Base-by-base conservation (phyloP, 2,888 invertebrate genomes). In the Drosophila peninsularis region DNA sequence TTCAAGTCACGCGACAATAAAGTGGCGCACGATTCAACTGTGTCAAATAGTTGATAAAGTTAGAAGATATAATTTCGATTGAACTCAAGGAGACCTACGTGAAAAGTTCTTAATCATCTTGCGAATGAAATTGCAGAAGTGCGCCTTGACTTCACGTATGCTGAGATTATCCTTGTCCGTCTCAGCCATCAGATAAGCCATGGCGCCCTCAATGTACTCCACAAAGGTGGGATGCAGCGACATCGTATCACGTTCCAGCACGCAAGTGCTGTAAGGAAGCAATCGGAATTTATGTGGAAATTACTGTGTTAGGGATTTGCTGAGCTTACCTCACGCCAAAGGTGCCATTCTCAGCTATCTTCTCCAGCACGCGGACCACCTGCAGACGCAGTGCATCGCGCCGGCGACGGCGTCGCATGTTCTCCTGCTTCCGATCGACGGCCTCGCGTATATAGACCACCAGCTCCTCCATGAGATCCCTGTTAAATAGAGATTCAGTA, bases 391-490 rank as follows among this genome's bases (percentile, higher is more conserved):
- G 93, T 13, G 98, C 97, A 92, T 99, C 99, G 60, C 98, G 95
- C 41, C 99, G 94, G 61, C 98, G 94, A 42, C 98, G 94, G 42
- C 99, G 94, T 61, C 99, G 94, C 94, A 99, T 96, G 91, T 99
- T 99, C 91, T 99, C 99, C 92, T 99, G 98, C 91, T 99, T 99
- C 52, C 98, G 95, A 91, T 99, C 99, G 21, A 98, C 97, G 0
- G 99, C 98, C 92, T 99, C 99, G 19, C 98, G 95, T 65, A 99
- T 95, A 76, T 97, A 96, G 0, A 96, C 95, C 9, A 97, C 95
- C 61, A 99, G 92, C 93, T 99, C 99, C 89, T 99, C 99, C 95
- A 99, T 96, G 67, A 99, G 93, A 93, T 99, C 98, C 91, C 98
- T 98, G 91, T 24, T 10, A 39, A n/a, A 44, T 21, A 21, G 5